Base-by-base conservation (phyloP, 2,797 vertebrate genomes). In the Sardinella longiceps region DNA sequence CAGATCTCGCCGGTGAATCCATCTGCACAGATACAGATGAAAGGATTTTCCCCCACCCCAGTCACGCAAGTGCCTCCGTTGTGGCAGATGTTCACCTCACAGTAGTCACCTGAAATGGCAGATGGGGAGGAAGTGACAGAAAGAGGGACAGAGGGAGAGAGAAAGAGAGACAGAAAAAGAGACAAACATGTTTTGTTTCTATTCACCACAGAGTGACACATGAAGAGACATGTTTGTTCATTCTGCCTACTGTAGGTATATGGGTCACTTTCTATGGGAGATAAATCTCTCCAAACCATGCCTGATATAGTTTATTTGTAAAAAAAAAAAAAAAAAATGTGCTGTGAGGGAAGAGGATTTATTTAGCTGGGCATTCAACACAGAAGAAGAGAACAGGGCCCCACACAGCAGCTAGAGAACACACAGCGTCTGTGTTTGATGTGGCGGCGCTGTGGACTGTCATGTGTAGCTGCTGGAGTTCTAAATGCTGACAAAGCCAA, bases 21-120 rank as follows among this genome's bases (percentile, higher is more conserved):
- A 0, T 98, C 96, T 0, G 94, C 91, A 80, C 98, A 99, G 93
- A 99, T 95, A 86, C 98, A 99, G 91, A 97, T 94, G 92, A 96
- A 97, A 0, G 95, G 93, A 77, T 92, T 85, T 0, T 87, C 90
- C 14, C 94, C 95, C 23, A 93, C 88, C 37, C 93, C 90, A 0
- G 91, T 93, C 88, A 98, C 91, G 90, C 98, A 99, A 14, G 97
- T 98, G 11, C 97, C 98, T 82, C 97, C 97, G 0, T 99, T 98
- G 87, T 91, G 90, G 92, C 98, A 99, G 48, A 94, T 66, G 66
- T 97, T 97, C 80, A 96, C 94, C 0, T 96, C 87, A 45, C 98
- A 99, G 91, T 93, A 93, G 84, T 98, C 97, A 90, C 95, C 70
- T 77, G 70, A 77, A 77, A 77, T 9, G 33, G 37, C 70, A 77